Base-by-base conservation (phyloP, 1,140 invertebrate genomes). In the Dendrolimus kikuchii region DNA sequence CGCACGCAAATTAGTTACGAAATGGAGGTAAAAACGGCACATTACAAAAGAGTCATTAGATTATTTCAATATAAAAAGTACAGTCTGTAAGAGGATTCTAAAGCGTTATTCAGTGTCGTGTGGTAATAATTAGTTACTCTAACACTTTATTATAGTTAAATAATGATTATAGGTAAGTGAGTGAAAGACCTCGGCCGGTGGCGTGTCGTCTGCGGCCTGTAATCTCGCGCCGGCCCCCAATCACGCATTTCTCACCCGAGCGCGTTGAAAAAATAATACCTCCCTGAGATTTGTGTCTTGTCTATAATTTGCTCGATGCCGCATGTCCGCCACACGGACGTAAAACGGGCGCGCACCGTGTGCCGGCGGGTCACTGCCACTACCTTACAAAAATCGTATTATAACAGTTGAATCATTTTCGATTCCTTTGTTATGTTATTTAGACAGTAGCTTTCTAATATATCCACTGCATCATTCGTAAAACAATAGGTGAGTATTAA, bases 181-280 rank as follows among this genome's bases (percentile, higher is more conserved):
- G 64, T 63, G 57, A 65, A 60, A 60, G 77, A 71, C 70, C 69
- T 66, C 62, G 66, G 71, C 63, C 68, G 74, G 74, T 80, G 78
- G 76, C 73, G 72, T 69, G 79, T 74, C 70, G 59, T 66, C 47
- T 49, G 51, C 54, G 62, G 64, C 67, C 82, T 86, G 78, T 86
- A 83, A 86, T 86, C 79, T 77, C 55, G 55, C 38, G 74, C 82
- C 82, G 82, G 74, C 73, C 77, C 66, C 69, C 78, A 86, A 86
- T 86, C 82, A 84, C 67, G 79, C 78, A 82, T 73, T 86, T 86
- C 80, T 86, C 82, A 83, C 82, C 77, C 78, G 71, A 57, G 68
- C 77, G 82, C 76, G 80, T 82, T 86, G 78, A 86, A 86, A 86
- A 86, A 86, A 83, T 83, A 74, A 79, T 77, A 78, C 71, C 63